A percentile compares a stretch with the other conserved stretches of the same genome.
phyloP scores from a whole-genome alignment of 2,113 vertebrate species.

The Dasypus novemcinctus region DNA sequence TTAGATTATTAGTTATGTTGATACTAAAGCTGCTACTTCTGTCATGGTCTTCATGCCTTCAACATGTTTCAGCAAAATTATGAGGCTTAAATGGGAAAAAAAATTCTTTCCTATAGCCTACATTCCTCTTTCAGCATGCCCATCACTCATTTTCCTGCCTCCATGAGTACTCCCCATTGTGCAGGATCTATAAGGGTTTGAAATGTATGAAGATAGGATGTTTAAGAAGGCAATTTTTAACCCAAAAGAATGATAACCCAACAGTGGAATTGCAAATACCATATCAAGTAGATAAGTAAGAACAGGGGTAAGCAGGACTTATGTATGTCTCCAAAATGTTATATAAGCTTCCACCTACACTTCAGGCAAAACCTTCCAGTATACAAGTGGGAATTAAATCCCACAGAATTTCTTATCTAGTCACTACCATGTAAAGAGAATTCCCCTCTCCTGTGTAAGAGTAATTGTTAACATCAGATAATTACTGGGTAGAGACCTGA shows the following conservation, averaged over 20 bases:
- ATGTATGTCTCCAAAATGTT: neutral
- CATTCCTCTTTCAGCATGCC: neutral
- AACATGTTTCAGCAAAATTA: neutral
- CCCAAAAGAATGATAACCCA: neutral
- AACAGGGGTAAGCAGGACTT: neutral
- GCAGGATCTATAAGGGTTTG: neutral
- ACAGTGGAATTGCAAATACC: neutral
- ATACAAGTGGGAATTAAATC: neutral
- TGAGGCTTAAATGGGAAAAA: neutral
- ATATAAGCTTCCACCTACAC: neutral
- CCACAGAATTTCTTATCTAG: neutral
- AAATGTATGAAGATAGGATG: neutral
- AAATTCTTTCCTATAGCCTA: neutral
- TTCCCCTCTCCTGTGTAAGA: neutral
- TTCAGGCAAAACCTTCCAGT: neutral
- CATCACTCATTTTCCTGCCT: neutral
- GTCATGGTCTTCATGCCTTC: neutral
- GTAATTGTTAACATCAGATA: conserved; percentile 33
- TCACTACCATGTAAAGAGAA: conserved; percentile 8
- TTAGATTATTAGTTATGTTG: neutral
- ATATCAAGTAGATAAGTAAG: neutral
- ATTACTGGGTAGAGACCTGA: neutral
- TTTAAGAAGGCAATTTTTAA: conserved; percentile 11
- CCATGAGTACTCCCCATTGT: neutral
- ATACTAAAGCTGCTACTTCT: neutral